Percentiles rank a stretch among this genome's conserved stretches.
phyloP scores from a whole-genome alignment of 2,797 vertebrate genomes.

The Rousettus madagascariensis region DNA sequence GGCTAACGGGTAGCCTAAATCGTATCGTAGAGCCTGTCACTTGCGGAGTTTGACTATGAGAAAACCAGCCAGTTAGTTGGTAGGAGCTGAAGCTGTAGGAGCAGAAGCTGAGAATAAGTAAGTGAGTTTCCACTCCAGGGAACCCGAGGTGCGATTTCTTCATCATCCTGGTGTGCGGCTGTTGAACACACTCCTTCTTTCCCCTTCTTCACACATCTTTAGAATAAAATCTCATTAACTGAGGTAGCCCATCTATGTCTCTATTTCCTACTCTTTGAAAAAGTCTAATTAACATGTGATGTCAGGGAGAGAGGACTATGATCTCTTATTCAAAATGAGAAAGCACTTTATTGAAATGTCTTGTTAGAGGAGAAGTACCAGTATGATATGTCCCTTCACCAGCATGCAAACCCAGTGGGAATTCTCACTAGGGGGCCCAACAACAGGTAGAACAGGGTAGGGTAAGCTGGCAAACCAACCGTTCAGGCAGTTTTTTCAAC shows the following conservation, averaged over 20 bases:
- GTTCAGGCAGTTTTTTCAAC: background rate
- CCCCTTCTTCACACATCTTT: background rate
- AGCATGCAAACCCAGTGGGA: background rate
- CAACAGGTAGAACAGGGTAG: background rate
- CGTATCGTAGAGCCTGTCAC: background rate
- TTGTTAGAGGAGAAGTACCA: background rate
- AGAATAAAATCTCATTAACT: background rate
- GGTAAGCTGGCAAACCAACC: background rate
- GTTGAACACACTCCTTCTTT: background rate
- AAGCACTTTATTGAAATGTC: background rate
- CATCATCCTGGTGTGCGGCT: background rate
- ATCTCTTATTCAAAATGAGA: background rate
- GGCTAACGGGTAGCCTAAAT: background rate
- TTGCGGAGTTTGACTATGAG: background rate
- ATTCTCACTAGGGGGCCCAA: background rate
- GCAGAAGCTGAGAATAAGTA: background rate
- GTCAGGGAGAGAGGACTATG: background rate
- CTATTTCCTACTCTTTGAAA: background rate
- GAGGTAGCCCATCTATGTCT: background rate
- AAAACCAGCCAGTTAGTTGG: background rate
- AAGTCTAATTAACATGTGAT: background rate
- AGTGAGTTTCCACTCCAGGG: background rate
- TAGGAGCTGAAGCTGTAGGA: background rate
- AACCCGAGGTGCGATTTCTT: background rate
- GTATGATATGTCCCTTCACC: background rate